Conservation (phyloP, 2,888 invertebrate species). For the Amphimallon solstitiale region DNA sequence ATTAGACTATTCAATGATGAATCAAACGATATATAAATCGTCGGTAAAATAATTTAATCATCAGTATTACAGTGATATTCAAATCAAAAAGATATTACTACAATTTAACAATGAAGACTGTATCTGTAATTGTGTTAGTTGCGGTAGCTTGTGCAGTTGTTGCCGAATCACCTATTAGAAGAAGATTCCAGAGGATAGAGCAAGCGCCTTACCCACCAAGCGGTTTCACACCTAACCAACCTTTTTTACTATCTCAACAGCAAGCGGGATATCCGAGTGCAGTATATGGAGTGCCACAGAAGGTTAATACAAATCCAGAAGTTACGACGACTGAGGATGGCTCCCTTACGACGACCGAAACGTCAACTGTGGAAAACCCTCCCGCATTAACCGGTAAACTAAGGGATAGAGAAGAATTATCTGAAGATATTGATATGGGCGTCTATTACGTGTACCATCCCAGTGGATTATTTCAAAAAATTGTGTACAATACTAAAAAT, state of each 20-base stretch:
- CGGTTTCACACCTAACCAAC: slow-evolving; percentile 42
- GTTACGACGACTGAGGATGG: slow-evolving; percentile 61
- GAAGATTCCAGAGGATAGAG: slow-evolving; percentile 9
- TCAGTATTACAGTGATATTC: neutral
- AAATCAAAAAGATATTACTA: neutral
- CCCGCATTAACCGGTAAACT: slow-evolving; percentile 17
- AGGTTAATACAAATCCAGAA: slow-evolving; percentile 58
- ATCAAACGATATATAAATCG: neutral
- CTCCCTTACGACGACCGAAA: slow-evolving; percentile 34
- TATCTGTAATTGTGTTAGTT: neutral
- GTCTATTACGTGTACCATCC: slow-evolving; percentile 74
- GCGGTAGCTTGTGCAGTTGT: neutral
- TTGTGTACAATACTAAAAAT: slow-evolving; percentile 69
- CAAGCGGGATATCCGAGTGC: slow-evolving; percentile 13
- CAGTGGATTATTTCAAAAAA: slow-evolving; percentile 70
- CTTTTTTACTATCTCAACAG: slow-evolving; percentile 26
- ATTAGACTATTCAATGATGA: no score
- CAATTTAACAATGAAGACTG: neutral
- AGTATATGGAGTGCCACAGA: slow-evolving; percentile 47
- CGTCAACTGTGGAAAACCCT: slow-evolving; percentile 42
- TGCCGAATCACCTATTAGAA: slow-evolving; percentile 16
- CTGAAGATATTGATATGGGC: slow-evolving; percentile 60
- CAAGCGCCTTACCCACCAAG: slow-evolving; percentile 38
- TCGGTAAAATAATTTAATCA: neutral
- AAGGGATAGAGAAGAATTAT: slow-evolving; percentile 38